Percentiles rank a stretch among this genome's conserved stretches.
phyloP scores from a whole-genome alignment of 2,113 vertebrate species.

The Morphnarchus princeps region DNA sequence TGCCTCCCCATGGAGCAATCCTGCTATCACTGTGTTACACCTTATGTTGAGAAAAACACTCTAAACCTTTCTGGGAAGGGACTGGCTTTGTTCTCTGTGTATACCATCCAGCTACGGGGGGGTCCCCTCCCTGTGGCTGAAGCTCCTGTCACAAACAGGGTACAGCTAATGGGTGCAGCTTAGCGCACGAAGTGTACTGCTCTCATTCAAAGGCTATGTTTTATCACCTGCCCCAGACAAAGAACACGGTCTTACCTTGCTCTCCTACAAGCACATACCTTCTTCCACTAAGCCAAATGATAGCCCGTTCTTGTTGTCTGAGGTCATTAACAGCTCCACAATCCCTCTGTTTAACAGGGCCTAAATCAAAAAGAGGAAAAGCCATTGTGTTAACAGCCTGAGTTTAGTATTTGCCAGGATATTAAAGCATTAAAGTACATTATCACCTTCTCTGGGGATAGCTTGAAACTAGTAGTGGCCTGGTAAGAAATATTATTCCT shows the following conservation, averaged over 20 bases:
- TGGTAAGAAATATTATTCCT: neutral
- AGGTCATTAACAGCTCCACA: conserved; percentile 86
- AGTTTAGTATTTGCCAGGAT: neutral
- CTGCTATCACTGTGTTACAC: neutral
- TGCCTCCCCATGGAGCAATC: neutral
- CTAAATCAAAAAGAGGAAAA: conserved; percentile 58
- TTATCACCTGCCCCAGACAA: neutral
- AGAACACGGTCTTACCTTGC: neutral
- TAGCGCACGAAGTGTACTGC: fast-evolving
- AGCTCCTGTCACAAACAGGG: neutral
- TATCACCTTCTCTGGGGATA: neutral
- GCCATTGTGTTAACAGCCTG: neutral
- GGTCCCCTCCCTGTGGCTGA: neutral
- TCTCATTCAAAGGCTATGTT: neutral
- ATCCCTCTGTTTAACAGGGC: conserved; percentile 82
- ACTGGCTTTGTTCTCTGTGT: neutral
- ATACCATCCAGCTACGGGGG: neutral
- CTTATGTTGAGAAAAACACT: neutral
- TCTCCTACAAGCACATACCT: conserved; percentile 72
- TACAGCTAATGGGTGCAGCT: neutral
- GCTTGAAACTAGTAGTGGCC: neutral
- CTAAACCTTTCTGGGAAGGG: neutral
- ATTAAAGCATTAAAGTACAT: neutral
- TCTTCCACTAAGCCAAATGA: conserved; percentile 77
- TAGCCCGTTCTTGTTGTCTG: conserved; percentile 79